phyloP scores from a whole-genome alignment of 2,113 vertebrate genomes.

The Morone chrysops region DNA sequence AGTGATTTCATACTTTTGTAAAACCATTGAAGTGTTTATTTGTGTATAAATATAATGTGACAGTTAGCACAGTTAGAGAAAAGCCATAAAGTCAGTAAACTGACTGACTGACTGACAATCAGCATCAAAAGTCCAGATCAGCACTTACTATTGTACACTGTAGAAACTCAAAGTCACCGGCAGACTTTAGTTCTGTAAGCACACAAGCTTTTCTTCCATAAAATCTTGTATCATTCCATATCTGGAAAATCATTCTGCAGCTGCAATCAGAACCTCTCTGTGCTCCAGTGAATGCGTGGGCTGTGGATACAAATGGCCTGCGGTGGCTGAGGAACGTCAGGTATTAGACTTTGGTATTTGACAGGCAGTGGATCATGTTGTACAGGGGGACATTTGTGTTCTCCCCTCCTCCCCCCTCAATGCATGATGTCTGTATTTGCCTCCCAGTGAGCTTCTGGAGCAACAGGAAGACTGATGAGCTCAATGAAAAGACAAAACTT shows the following conservation, averaged over 20 bases:
- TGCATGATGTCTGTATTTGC: background rate
- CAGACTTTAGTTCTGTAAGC: conserved; percentile 13
- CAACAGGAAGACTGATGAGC: conserved; percentile 20
- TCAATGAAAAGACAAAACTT: background rate
- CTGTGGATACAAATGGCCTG: conserved; percentile 18
- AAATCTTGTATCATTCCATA: conserved; percentile 37
- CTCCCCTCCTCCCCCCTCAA: background rate
- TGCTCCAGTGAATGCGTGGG: conserved; percentile 50
- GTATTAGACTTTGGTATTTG: conserved; percentile 15
- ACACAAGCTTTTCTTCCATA: conserved; percentile 20
- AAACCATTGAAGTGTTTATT: background rate
- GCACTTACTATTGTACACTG: background rate
- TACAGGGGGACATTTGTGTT: conserved; percentile 24
- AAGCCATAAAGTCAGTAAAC: background rate
- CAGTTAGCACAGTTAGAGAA: background rate
- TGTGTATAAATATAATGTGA: background rate
- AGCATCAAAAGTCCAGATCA: conserved; percentile 5
- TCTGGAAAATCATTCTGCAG: conserved; percentile 54
- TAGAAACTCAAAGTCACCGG: background rate
- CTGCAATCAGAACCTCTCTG: conserved; percentile 28
- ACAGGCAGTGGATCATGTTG: conserved; percentile 29
- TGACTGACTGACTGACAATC: background rate
- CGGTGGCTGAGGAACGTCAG: conserved; percentile 41
- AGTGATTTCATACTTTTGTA: background rate
- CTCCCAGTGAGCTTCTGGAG: background rate